Evolutionary conservation across 2,113 vertebrate genomes (phyloP), one percentile per base, ranked within the genome.

Genomic region (Ia io): DNA sequence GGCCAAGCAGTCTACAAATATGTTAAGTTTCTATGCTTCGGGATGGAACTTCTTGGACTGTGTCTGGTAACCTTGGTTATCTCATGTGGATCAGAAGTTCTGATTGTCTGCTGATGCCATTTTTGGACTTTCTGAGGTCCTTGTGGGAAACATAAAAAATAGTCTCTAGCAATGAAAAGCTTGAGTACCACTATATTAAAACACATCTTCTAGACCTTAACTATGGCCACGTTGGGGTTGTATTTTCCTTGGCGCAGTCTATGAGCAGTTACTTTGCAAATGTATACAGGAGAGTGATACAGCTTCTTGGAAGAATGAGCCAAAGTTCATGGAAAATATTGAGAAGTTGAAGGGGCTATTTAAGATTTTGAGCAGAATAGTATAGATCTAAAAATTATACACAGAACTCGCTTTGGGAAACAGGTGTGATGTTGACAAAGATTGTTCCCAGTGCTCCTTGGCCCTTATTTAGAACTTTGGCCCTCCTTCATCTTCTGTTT

Each of bases 231-330:
- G 40, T 6, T 51, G 51, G 91, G 47, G 23, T 28, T 61, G 9
- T 77, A 22, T 93, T 96, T 96, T 83, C 49, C 67, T 95, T 96
- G 96, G 88, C 95, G 93, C 11, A 1, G 6, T 76, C n/a, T 11
- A 5, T 44, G 51, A 91, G 51, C 88, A 56, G 84, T 90, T 92
- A 93, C 40, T 94, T 90, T 95, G 76, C 47, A 91, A 93, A 96
- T 88, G 47, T 16, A 49, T 42, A 35, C 14, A 77, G 61, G 90
- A 6, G 22, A 95, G 51, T 20, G 40, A 88, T 83, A 70, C 4
- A 67, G 92, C 71, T 70, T 51, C 25, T 56, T 71, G 49, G 42
- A 84, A 47, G 37, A 73, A 53, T 37, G 63, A 90, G 74, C 49
- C 63, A 85, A 86, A 37, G 16, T 56, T 91, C 44, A 23, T 13